These are phyloP conservation scores for Hippocampus comes DNA, from an alignment of 2,113 vertebrate genomes.

Conservation along the genomic window DNA sequence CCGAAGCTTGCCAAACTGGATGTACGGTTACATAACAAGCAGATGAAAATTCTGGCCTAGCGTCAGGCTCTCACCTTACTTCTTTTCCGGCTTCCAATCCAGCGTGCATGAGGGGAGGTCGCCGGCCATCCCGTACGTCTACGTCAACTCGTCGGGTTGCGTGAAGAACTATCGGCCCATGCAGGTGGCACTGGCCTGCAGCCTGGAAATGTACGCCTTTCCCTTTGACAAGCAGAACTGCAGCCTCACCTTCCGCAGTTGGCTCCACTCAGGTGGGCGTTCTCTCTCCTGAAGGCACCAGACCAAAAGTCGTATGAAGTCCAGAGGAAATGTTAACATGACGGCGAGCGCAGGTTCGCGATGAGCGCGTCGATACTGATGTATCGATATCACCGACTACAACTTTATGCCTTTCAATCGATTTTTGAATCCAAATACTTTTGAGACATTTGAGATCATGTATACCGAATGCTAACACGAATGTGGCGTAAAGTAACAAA, in stretches of 20 bases:
- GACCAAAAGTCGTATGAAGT: neutral
- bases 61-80: slow-evolving; percentile 8
- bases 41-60: neutral
- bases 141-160: slow-evolving; percentile 80
- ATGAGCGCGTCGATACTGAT: too few relatives aligned
- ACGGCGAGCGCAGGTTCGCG: neutral
- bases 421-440: too few relatives aligned
- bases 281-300: neutral
- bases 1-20: neutral
- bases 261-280: slow-evolving; percentile 76
- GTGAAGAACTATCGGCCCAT: slow-evolving; percentile 80
- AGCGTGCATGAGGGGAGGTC: slow-evolving; percentile 79
- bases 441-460: too few relatives aligned
- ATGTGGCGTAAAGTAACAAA: too few relatives aligned
- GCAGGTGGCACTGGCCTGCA: slow-evolving; percentile 79
- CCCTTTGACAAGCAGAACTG: slow-evolving; percentile 81
- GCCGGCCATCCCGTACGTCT: slow-evolving; percentile 76
- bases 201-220: slow-evolving; percentile 77
- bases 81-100: neutral
- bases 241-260: slow-evolving; percentile 79
- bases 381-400: too few relatives aligned
- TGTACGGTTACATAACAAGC: neutral
- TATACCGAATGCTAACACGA: too few relatives aligned
- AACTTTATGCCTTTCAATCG: too few relatives aligned
- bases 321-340: neutral